Base-by-base conservation (phyloP, 2,113 vertebrate genomes). In the Urocolius indicus region DNA sequence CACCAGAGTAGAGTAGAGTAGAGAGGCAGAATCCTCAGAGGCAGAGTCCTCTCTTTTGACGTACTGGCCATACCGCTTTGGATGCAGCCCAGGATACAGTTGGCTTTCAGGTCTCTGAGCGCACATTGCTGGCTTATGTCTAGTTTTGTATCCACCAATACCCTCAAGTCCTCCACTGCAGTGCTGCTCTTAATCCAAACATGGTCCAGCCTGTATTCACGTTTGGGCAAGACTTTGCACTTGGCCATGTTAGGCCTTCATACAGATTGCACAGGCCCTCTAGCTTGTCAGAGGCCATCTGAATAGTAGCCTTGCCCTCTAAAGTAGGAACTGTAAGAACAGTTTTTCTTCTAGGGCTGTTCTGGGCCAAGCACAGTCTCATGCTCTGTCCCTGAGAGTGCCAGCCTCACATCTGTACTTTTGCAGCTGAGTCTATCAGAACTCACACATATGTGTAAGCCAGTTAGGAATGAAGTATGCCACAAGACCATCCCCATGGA, bases 221-320 rank as follows among this genome's bases (percentile, higher is more conserved):
- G 8, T 41, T 51, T 55, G 38, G 49, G 16, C 34, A 55, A 19
- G 45, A n/a, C 32, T 6, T 80, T 72, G 10, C 20, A 30, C 11
- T 51, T 80, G 43, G 6, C 72, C 34, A 68, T 63, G 8, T 57
- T 89, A 19, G 45, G 19, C n/a, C n/a, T 73, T 58, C 22, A 34
- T 10, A 8, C 3, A 1, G 3, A 46, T 72, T 1, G 0, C 23
- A 13, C 1, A 1, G 20, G 20, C 8, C 15, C 5, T 54, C 10
- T 20, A 43, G 30, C 55, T 22, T 69, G 11, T 81, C 22, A 27
- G 0, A 10, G 22, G 57, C 30, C 9, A 15, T 78, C 36, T 81
- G 69, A 17, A 54, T 81, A n/a, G 15, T 23, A 9, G 51, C 45
- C 38, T 4, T 92, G 86, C 38, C 15, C 2, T 9, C 29, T 81